A percentile compares a stretch with the other conserved stretches of the same genome.
These are phyloP conservation scores for Diplosoma virens DNA, from an alignment of 23 tunicate genomes.

Conservation along the genomic window DNA sequence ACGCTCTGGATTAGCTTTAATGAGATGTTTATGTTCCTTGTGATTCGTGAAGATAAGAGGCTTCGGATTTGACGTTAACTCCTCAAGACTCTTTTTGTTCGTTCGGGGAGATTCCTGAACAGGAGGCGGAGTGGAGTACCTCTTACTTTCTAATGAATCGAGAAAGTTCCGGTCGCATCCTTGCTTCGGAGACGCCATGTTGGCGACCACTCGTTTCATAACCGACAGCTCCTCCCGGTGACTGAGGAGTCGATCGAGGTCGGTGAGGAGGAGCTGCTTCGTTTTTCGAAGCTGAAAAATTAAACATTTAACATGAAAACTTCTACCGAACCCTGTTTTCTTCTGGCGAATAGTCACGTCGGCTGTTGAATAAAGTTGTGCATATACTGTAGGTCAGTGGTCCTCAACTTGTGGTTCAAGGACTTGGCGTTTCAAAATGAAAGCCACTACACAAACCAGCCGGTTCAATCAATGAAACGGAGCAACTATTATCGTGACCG, in stretches of 20 bases:
- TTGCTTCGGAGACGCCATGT: slow-evolving; percentile 29
- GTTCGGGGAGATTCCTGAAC: background rate
- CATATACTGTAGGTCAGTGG: no score
- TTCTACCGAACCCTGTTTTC: no score
- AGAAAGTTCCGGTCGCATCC: slow-evolving; percentile 16
- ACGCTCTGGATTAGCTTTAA: slow-evolving; percentile 26
- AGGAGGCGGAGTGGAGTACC: slow-evolving; percentile 23
- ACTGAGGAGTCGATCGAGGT: slow-evolving; percentile 66
- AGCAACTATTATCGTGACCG: no score
- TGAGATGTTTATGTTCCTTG: no score
- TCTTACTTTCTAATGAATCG: slow-evolving; percentile 40
- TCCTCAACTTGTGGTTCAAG: no score
- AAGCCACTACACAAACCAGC: no score
- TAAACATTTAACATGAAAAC: no score
- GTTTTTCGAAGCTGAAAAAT: slow-evolving; percentile 54
- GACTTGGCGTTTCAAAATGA: no score
- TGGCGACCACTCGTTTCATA: slow-evolving; percentile 60
- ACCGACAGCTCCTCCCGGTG: slow-evolving; percentile 80
- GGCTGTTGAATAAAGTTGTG: no score
- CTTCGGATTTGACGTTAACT: slow-evolving; percentile 7
- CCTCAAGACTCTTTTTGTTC: background rate
- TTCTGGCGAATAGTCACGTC: no score
- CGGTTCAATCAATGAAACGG: no score
- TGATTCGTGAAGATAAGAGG: slow-evolving; percentile 51
- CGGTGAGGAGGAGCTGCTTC: slow-evolving; percentile 59